phyloP scores from a whole-genome alignment of 2,797 vertebrate species.

The Adelosebastes latens region DNA sequence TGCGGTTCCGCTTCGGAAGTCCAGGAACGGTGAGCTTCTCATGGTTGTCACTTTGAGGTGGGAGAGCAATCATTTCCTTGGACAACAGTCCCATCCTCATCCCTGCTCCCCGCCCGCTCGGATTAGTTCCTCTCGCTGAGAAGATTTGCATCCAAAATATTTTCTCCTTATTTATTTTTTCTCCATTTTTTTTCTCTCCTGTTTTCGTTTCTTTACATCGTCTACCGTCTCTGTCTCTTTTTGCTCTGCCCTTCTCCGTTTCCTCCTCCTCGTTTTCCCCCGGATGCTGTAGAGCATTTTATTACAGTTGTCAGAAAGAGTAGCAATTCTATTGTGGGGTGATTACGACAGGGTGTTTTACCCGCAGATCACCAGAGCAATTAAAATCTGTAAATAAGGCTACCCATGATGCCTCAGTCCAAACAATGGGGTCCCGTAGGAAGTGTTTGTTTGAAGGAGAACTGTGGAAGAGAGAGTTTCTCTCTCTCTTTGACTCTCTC shows the following conservation, averaged over 20 bases:
- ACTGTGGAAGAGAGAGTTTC: constrained; percentile 74
- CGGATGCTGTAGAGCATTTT: constrained; percentile 82
- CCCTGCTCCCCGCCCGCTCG: constrained; percentile 72
- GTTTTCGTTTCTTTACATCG: constrained; percentile 47
- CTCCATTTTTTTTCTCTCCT: constrained; percentile 21
- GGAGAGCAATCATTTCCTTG: constrained; percentile 79
- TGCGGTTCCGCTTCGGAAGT: constrained; percentile 77
- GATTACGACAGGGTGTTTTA: constrained; percentile 87
- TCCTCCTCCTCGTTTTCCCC: constrained; percentile 64
- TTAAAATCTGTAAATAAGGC: constrained; percentile 93
- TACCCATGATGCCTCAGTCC: constrained; percentile 85
- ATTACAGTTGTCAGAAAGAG: constrained; percentile 89
- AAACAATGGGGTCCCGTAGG: constrained; percentile 85
- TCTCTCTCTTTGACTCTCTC: constrained; percentile 69
- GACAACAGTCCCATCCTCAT: constrained; percentile 77
- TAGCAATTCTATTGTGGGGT: constrained; percentile 86
- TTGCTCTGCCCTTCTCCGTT: constrained; percentile 40
- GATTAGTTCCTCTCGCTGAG: constrained; percentile 80
- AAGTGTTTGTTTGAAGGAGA: constrained; percentile 83
- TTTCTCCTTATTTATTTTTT: constrained; percentile 58
- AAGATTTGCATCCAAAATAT: constrained; percentile 80
- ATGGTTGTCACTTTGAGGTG: constrained; percentile 84
- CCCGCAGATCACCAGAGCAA: constrained; percentile 92
- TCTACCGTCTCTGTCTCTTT: constrained; percentile 47
- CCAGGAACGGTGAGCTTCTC: constrained; percentile 78